Conservation (phyloP, 2,113 vertebrate species). For the Scartelaos histophorus region DNA sequence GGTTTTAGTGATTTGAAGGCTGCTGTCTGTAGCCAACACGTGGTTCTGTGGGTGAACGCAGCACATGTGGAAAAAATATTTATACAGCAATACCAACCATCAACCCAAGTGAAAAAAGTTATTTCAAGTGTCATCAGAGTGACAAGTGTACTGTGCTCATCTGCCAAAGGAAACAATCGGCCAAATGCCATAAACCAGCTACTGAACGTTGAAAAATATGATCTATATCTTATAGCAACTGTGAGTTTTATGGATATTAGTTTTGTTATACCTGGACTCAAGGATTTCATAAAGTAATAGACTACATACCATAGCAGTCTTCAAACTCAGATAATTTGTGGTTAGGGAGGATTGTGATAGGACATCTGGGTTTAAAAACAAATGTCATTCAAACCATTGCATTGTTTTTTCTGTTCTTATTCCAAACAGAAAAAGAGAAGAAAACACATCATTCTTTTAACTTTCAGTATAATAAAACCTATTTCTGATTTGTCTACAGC, state of each 20-base stretch:
- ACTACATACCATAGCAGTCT: background rate
- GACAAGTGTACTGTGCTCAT: conserved; percentile 17
- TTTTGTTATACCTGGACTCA: background rate
- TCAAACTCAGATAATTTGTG: background rate
- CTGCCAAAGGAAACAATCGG: background rate
- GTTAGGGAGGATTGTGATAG: background rate
- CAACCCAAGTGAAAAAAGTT: conserved; percentile 22
- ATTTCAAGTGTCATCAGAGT: conserved; percentile 12
- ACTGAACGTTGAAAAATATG: background rate
- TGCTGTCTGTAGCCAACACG: conserved; percentile 13
- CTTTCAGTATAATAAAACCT: background rate
- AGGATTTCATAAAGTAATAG: background rate
- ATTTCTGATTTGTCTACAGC: conserved; percentile 66
- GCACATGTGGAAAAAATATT: conserved; percentile 41
- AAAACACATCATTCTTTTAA: too few species aligned
- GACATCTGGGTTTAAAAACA: background rate
- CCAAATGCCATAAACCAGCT: background rate
- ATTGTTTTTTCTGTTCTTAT: background rate
- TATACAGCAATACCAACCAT: conserved; percentile 21
- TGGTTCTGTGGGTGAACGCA: conserved; percentile 12
- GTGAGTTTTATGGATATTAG: background rate
- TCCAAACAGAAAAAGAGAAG: background rate
- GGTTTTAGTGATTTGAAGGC: conserved; percentile 12
- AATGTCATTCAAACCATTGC: background rate
- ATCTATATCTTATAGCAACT: background rate